Base-by-base conservation (phyloP, 64 coral and sea anemone species). In the Platygyra sinensis region DNA sequence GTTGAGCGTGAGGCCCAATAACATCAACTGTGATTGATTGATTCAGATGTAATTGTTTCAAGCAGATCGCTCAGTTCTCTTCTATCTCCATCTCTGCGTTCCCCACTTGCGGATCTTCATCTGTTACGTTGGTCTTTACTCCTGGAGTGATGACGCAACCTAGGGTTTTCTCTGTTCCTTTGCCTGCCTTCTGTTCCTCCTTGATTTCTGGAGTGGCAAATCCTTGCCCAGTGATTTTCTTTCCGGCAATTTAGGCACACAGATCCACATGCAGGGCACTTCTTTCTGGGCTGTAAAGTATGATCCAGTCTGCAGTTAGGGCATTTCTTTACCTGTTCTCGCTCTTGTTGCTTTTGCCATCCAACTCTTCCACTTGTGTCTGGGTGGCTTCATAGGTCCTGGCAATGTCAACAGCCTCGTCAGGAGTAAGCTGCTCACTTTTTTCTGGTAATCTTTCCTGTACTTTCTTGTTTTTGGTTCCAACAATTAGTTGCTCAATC, bases 321-420 rank as follows among this genome's bases (percentile, higher is more conserved):
- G 33, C 33, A 36, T 36, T 36, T 36, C 33, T 36, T 36, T 36
- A 3, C 33, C 33, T 36, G 33, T 36, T 36, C 33, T 36, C 33
- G 33, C 33, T 36, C 33, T 36, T 3, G 33, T 36, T n/a, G 33
- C 33, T 63, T 90, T 42, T 39, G 49, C 49, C 1, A 30, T 90
- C 62, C 25, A 90, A 36, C 32, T 94, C 81, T 14, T 80, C 74
- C 8, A 90, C 18, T 52, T 90, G 88, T 0, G 80, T 50, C 10
- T 73, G 9, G 69, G 93, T 94, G 20, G 88, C 80, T 89, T 94
- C 73, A 50, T 94, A 89, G 74, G 92, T 94, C 82, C 33, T 85
- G 20, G 78, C 81, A 62, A 85, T 30, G 52, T 90, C 82, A 31
- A 87, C 87, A 19, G 82, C 93, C 62, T 90, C 49, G 38, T 94